Percentiles rank a stretch among this genome's conserved stretches.
These are phyloP conservation scores for Montipora cactus DNA, from an alignment of 64 coral and sea anemone genomes.

Conservation along the genomic window DNA sequence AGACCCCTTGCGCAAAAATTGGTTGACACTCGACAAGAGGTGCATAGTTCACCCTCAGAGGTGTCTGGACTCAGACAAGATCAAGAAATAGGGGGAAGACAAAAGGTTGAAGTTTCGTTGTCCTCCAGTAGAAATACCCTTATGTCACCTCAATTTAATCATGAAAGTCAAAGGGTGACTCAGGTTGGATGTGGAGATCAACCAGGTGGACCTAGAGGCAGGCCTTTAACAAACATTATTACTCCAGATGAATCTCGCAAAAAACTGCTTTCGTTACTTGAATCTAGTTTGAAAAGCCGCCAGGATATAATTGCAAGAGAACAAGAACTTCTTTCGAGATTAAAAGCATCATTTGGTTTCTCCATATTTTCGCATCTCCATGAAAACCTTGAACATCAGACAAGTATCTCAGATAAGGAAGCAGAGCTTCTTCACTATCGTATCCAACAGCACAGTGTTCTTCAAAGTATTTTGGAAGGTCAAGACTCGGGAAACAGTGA, in stretches of 20 bases:
- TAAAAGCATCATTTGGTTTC: not conserved
- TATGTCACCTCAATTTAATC: not conserved
- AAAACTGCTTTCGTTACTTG: not conserved
- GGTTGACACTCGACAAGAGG: not conserved
- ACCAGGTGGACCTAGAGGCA: not conserved
- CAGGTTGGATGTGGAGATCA: not conserved
- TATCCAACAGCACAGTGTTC: not conserved
- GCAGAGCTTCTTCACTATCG: not conserved
- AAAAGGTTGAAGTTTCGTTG: not conserved
- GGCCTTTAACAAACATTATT: not conserved
- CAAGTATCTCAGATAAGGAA: slow-evolving; percentile 3
- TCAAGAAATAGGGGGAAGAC: not conserved
- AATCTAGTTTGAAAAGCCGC: not conserved
- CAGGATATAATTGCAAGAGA: slow-evolving; percentile 1
- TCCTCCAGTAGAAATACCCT: not conserved
- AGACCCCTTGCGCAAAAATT: not conserved
- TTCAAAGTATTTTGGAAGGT: not conserved
- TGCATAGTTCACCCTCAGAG: not conserved
- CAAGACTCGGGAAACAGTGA: not conserved
- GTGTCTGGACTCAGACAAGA: not conserved
- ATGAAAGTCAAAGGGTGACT: not conserved
- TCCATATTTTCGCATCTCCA: not conserved
- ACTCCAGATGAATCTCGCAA: not conserved
- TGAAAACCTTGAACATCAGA: slow-evolving; percentile 10
- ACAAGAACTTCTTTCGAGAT: not conserved